Percentiles rank a stretch among this genome's conserved stretches.
Conservation (phyloP, 2,888 invertebrate genomes). For the Belgica antarctica region DNA sequence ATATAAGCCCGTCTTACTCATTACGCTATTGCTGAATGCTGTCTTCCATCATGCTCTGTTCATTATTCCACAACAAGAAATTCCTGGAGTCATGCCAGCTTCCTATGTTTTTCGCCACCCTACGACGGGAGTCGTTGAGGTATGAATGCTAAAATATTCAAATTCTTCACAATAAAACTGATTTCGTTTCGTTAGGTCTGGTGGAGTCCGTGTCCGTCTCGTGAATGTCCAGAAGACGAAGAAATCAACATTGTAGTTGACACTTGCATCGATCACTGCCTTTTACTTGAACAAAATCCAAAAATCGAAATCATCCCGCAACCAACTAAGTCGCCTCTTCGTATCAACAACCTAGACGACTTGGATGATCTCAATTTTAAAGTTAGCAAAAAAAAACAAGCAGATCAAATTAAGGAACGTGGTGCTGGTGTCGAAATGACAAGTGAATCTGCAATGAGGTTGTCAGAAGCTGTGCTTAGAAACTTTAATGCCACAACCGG, state of each 20-base stretch:
- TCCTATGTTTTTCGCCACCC: constrained; percentile 76
- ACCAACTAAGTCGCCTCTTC: constrained; percentile 49
- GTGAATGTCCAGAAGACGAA: constrained; percentile 74
- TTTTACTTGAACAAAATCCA: constrained; percentile 56
- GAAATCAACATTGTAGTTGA: constrained; percentile 71
- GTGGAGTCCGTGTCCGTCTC: constrained; percentile 80
- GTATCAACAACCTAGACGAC: constrained; percentile 56
- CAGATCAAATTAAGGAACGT: constrained; percentile 49
- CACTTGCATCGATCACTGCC: constrained; percentile 71
- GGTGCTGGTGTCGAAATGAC: constrained; percentile 45
- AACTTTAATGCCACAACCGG: constrained; percentile 35
- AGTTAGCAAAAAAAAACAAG: constrained; percentile 57
- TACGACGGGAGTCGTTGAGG: constrained; percentile 68
- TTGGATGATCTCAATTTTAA: constrained; percentile 61
- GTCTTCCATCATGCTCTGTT: constrained; percentile 76
- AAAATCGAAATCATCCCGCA: constrained; percentile 50
- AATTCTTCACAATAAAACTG: constrained; percentile 24
- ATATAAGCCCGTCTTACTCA: constrained; percentile 79
- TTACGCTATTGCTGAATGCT: constrained; percentile 73
- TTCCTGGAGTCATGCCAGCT: constrained; percentile 70
- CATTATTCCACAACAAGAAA: constrained; percentile 75
- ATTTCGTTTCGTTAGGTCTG: constrained; percentile 60
- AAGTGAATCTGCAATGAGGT: constrained; percentile 35
- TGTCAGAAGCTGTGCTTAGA: background rate
- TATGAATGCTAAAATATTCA: constrained; percentile 51